phyloP scores from a whole-genome alignment of 2,888 invertebrate genomes.

The Callimorpha dominula region DNA sequence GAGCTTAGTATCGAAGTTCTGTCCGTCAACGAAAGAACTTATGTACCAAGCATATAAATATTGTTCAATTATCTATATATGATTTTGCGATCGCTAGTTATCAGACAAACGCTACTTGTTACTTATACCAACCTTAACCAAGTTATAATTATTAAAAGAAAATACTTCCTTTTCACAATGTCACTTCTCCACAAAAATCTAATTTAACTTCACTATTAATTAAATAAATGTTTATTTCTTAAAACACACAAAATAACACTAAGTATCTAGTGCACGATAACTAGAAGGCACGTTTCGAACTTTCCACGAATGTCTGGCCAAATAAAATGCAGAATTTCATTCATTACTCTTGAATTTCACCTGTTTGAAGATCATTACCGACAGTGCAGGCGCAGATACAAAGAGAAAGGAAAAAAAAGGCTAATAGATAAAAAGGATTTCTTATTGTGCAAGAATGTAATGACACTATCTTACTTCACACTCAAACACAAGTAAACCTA shows the following conservation, averaged over 20 bases:
- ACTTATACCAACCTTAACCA: too few relatives aligned
- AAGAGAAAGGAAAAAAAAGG: neutral
- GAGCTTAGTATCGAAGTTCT: too few relatives aligned
- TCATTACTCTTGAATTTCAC: neutral
- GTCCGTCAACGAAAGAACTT: too few relatives aligned
- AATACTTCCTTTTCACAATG: too few relatives aligned
- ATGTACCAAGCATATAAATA: neutral
- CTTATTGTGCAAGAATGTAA: neutral
- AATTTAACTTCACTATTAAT: too few relatives aligned
- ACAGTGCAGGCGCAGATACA: neutral
- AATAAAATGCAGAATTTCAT: neutral
- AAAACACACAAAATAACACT: too few relatives aligned
- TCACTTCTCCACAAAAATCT: too few relatives aligned
- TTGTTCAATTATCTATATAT: too few relatives aligned
- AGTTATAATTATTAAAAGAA: too few relatives aligned
- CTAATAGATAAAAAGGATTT: neutral
- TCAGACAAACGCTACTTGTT: neutral
- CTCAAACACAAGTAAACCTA: slow-evolving; percentile 1
- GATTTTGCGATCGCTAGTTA: too few relatives aligned
- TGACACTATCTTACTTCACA: neutral
- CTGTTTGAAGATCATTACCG: neutral
- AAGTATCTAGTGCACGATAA: neutral
- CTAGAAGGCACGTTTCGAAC: neutral
- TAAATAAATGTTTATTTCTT: too few relatives aligned
- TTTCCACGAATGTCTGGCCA: neutral